A percentile compares a stretch with the other conserved stretches of the same genome.
Conservation (phyloP, 2,888 invertebrate species). For the Agonopterix alstromeriana region DNA sequence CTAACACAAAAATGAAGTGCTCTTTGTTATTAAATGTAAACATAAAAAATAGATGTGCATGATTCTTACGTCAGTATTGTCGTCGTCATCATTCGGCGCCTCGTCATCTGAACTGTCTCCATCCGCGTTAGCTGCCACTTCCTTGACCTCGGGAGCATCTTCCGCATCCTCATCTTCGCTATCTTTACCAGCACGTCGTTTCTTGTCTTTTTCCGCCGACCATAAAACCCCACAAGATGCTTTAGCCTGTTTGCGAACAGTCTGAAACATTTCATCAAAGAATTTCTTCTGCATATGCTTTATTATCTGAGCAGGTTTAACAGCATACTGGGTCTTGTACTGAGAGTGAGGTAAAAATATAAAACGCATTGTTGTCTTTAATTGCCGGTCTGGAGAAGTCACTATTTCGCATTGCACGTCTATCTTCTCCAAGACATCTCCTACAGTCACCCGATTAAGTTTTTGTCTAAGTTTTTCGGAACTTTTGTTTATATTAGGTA, state of each 20-base stretch:
- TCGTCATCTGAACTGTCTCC: conserved; percentile 83
- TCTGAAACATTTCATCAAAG: conserved; percentile 80
- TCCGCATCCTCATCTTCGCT: conserved; percentile 62
- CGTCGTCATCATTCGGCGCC: conserved; percentile 75
- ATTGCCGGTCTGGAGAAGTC: conserved; percentile 68
- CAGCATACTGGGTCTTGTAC: conserved; percentile 84
- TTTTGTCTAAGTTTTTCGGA: conserved; percentile 83
- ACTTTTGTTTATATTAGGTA: conserved; percentile 63
- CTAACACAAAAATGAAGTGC: too few species aligned
- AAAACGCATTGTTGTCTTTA: conserved; percentile 83
- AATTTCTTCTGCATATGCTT: conserved; percentile 85
- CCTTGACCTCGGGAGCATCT: conserved; percentile 24
- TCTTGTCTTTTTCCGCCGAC: conserved; percentile 65
- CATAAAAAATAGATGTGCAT: too few species aligned
- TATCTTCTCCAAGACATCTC: conserved; percentile 86
- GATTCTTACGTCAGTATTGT: conserved; percentile 61
- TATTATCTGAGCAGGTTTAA: conserved; percentile 83
- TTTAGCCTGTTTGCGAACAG: conserved; percentile 78
- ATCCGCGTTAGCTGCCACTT: conserved; percentile 35
- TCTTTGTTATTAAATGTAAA: too few species aligned
- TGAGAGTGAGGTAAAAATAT: conserved; percentile 83
- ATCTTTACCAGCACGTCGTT: conserved; percentile 38
- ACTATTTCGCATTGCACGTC: conserved; percentile 78
- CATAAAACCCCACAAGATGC: conserved; percentile 67
- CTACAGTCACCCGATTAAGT: conserved; percentile 86